Evolutionary conservation across 2,888 invertebrate genomes (phyloP), one percentile per base, ranked within the genome.

Genomic region (Linyphia triangularis): DNA sequence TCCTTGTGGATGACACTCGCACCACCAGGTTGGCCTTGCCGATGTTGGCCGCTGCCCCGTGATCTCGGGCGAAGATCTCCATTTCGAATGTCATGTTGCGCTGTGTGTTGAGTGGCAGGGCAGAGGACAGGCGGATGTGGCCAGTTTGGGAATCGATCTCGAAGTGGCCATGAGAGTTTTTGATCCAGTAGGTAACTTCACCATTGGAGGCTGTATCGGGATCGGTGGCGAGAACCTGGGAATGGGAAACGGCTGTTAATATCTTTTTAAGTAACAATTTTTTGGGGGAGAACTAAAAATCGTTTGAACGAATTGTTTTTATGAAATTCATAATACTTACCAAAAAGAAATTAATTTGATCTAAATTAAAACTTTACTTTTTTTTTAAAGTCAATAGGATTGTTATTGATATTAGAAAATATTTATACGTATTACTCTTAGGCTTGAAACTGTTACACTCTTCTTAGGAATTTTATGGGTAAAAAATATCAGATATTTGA

Each of bases 141-240:
- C 91, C 91, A 1, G 91, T 91, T 51, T 91, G 91, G 22, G 91
- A 89, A 73, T 91, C 91, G 26, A 91, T 90, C 33, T 91, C 91
- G 85, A 91, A 91, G 40, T 91, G 90, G 24, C 91, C 91, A 81
- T 91, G 91, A 0, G 91, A 91, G 81, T 91, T 91, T 37, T 91
- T 91, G 24, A 91, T 91, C 91, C 91, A 91, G 82, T 92, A 91
- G 6, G 91, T 91, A 2, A 91, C 90, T 82, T 91, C 91, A 0
- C 91, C 91, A 70, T 91, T 91, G 75, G 90, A 90, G 9, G 85
- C 90, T 6, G 85, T 61, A 69, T 91, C 91, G 0, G 91, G 91
- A 85, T 91, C 91, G 5, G 89, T 88, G 0, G 91, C 91, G 26
- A 91, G 86, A 5, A 91, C 90, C 86, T 86, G 33, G 5, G 10